phyloP scores from a whole-genome alignment of 2,888 invertebrate species.

The Steinernema carpocapsae region DNA sequence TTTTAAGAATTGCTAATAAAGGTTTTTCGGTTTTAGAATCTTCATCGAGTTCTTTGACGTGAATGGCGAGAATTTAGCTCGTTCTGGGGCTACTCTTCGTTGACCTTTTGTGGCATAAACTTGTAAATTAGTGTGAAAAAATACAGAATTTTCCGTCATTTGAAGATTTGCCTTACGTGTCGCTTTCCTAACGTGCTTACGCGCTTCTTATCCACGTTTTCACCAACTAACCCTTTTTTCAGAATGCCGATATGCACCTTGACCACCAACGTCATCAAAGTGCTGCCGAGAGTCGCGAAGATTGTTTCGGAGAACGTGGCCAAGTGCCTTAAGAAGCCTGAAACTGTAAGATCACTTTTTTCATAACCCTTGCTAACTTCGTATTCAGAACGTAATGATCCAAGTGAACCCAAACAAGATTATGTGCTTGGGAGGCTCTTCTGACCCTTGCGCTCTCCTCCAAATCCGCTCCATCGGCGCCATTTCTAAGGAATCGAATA shows the following conservation, averaged over 20 bases:
- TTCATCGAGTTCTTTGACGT: constrained; percentile 50
- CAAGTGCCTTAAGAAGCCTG: constrained; percentile 52
- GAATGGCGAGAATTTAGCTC: constrained; percentile 48
- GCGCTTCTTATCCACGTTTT: not conserved
- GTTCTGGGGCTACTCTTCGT: constrained; percentile 49
- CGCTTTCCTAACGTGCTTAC: not conserved
- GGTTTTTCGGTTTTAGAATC: constrained; percentile 35
- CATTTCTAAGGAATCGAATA: constrained; percentile 46
- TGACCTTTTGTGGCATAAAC: no score
- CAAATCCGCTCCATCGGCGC: constrained; percentile 54
- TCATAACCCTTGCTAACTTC: not conserved
- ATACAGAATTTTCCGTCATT: no score
- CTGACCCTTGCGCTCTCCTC: constrained; percentile 48
- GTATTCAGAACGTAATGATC: constrained; percentile 53
- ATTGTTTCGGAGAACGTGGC: constrained; percentile 43
- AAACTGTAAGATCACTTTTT: constrained; percentile 53
- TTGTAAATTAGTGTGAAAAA: no score
- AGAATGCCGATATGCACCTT: constrained; percentile 43
- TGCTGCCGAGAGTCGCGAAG: constrained; percentile 14
- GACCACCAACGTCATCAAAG: constrained; percentile 39
- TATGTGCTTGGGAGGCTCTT: constrained; percentile 50
- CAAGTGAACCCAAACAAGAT: constrained; percentile 48
- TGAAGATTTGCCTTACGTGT: not conserved
- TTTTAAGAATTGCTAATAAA: no score
- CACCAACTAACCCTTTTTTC: not conserved